A percentile compares a stretch with the other conserved stretches of the same genome.
phyloP scores from a whole-genome alignment of 92 coral and sea anemone species.

The Parazoanthus atlanticus region DNA sequence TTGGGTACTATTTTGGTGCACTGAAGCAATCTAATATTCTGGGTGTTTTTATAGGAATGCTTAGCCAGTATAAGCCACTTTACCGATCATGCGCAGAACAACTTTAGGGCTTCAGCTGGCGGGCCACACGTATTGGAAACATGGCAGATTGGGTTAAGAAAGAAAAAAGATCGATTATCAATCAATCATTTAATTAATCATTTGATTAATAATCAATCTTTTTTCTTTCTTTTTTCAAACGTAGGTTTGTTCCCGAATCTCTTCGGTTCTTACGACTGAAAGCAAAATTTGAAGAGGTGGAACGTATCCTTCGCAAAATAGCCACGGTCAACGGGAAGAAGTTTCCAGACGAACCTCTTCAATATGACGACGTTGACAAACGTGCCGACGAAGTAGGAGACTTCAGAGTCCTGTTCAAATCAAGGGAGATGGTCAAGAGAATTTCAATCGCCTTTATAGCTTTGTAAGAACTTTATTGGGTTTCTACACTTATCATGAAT shows the following conservation, averaged over 20 bases:
- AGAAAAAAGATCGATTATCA: no score
- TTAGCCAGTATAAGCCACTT: no score
- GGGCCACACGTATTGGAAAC: no score
- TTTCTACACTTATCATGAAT: no score
- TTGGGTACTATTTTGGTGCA: no score
- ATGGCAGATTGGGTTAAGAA: no score
- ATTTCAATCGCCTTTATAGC: background rate
- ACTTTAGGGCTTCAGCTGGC: no score
- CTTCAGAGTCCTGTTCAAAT: background rate
- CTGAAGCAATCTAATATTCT: no score
- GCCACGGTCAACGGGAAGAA: background rate
- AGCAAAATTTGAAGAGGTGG: background rate
- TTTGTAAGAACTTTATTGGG: background rate
- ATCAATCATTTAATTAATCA: no score
- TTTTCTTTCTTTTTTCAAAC: background rate
- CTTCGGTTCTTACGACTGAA: constrained; percentile 2
- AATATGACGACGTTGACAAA: background rate
- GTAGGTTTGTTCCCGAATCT: background rate
- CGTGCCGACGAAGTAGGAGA: background rate
- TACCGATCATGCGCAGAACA: no score
- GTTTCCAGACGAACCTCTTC: background rate
- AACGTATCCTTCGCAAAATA: background rate
- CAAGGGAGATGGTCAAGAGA: background rate
- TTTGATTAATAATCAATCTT: no score
- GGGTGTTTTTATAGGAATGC: no score